Evolutionary conservation across 2,888 invertebrate genomes (phyloP).

Genomic region (Blera fallax): DNA sequence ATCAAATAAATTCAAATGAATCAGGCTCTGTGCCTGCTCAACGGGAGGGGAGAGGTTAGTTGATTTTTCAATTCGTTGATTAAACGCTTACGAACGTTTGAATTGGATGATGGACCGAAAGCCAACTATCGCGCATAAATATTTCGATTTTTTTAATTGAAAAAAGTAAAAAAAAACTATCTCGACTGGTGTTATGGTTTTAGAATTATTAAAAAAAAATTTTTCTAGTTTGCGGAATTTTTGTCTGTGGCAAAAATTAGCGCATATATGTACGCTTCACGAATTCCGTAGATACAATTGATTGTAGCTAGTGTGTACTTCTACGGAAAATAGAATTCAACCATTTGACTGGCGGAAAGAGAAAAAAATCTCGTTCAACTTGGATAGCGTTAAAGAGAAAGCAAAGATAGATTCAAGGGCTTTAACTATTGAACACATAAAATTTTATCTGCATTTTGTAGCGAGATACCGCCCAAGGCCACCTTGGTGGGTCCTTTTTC

Average conservation of each 20-base stretch:
- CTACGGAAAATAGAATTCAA: too few species aligned
- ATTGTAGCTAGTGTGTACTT: not conserved
- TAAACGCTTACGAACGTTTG: conserved; percentile 56
- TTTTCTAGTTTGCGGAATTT: not conserved
- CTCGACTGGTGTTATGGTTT: conserved; percentile 50
- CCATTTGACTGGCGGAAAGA: too few species aligned
- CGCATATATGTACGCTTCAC: not conserved
- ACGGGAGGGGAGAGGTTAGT: not conserved
- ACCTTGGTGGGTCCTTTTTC: too few species aligned
- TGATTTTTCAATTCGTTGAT: conserved; percentile 70
- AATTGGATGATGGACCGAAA: conserved; percentile 33
- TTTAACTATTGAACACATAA: too few species aligned
- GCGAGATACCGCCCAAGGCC: too few species aligned
- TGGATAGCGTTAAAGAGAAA: too few species aligned
- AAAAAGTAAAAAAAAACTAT: conserved; percentile 1
- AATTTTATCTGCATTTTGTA: too few species aligned
- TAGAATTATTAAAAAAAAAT: conserved; percentile 56
- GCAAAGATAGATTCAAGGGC: too few species aligned
- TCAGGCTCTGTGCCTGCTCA: not conserved
- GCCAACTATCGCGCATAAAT: conserved; percentile 5
- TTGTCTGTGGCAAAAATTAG: not conserved
- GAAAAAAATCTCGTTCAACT: too few species aligned
- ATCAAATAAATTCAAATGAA: conserved; percentile 71
- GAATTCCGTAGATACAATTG: not conserved
- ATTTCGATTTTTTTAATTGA: not conserved